phyloP scores from a whole-genome alignment of 2,113 vertebrate species.

The Albula glossodonta region DNA sequence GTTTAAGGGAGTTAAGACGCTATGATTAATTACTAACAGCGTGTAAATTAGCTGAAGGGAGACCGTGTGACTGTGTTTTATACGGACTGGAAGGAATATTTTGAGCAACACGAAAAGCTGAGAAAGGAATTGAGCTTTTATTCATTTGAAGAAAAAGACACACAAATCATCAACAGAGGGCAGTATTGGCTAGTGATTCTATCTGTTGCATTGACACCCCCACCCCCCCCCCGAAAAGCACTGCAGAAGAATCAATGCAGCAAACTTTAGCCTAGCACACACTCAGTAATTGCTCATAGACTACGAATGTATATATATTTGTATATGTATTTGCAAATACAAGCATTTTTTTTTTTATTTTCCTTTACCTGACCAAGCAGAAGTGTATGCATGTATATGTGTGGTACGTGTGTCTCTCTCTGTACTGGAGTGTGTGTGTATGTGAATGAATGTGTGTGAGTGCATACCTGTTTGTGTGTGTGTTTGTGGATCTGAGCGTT shows the following conservation, averaged over 20 bases:
- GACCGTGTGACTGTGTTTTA: neutral
- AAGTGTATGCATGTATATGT: neutral
- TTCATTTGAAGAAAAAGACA: neutral
- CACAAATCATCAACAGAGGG: conserved; percentile 18
- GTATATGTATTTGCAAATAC: neutral
- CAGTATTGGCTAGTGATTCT: neutral
- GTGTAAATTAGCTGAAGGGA: neutral
- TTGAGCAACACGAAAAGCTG: neutral
- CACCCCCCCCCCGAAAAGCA: neutral
- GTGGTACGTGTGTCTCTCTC: neutral
- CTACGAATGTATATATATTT: conserved; percentile 19
- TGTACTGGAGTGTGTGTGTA: neutral
- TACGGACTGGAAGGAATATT: neutral
- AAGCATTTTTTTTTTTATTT: neutral
- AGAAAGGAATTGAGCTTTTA: neutral
- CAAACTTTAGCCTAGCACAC: neutral
- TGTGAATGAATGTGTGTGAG: neutral
- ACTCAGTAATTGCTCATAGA: neutral
- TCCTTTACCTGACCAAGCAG: neutral
- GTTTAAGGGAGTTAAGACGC: neutral
- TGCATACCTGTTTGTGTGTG: neutral
- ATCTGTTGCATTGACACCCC: neutral
- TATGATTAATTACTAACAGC: neutral
- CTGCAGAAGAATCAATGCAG: conserved; percentile 22
- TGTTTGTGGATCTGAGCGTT: too few species aligned